Base-by-base conservation (phyloP, 2,113 vertebrate species). In the Callorhinus ursinus region DNA sequence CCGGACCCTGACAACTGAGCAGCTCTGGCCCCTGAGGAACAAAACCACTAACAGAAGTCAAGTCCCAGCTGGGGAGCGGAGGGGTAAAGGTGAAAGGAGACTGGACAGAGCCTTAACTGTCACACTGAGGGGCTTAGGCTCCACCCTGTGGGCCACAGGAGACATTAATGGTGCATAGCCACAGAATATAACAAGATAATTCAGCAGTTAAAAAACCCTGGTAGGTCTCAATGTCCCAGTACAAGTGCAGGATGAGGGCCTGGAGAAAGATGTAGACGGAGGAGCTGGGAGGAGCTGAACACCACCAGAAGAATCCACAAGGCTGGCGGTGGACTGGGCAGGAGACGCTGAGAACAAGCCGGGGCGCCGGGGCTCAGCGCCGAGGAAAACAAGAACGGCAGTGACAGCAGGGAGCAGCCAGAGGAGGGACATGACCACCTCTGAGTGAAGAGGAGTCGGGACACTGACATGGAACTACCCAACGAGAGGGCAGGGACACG, bases 61-160 rank as follows among this genome's bases (percentile, higher is more conserved):
- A 33, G 63, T 67, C 63, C 16, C 63, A 96, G 97, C 96, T 96
- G 95, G 98, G 98, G 97, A 97, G 97, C 95, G 96, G 88, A 96
- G 97, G 95, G 90, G 88, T 93, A 95, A 97, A 97, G 95, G 94
- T 97, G 97, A 98, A 97, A 96, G 97, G 88, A 98, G 96, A 97
- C 95, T 96, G 97, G 15, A 97, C 93, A 98, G 96, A 97, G 98
- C 97, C 97, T 97, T 82, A 96, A 96, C 94, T 91, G 96, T 82
- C 97, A 97, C 95, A 90, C 57, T 97, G 97, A 98, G 97, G 97
- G 97, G 92, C 86, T 95, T 96, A 96, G 95, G 97, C 97, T 97
- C 98, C 97, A 97, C 98, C 95, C 96, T 98, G 97, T 96, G 97
- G 97, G 97, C 95, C 96, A 97, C 1, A 55, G 97, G 96, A 98